Evolutionary conservation across 30 jellyfish, hydroid and myxozoan species (phyloP).

Genomic region (Rhopilema esculentum): DNA sequence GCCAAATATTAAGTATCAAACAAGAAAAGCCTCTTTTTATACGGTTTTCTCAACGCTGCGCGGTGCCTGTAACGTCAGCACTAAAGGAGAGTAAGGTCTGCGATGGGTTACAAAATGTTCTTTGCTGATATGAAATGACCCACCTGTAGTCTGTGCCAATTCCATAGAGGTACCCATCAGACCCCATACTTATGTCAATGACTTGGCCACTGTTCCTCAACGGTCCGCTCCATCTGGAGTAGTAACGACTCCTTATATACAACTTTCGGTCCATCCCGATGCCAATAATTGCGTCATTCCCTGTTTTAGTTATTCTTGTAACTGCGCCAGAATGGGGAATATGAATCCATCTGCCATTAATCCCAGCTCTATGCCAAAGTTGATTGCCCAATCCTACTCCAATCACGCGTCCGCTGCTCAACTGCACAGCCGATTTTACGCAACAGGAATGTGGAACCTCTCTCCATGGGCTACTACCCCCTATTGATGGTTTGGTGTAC

Average conservation of each 20-base stretch:
- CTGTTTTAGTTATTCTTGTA: background rate
- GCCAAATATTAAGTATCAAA: no score
- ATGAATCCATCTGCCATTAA: background rate
- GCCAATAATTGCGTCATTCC: background rate
- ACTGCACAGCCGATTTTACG: background rate
- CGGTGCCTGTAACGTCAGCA: no score
- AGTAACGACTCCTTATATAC: background rate
- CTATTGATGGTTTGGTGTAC: conserved; percentile 1
- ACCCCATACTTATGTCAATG: conserved; percentile 11
- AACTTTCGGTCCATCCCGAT: background rate
- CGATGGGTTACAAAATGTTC: no score
- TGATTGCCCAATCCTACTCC: conserved; percentile 1
- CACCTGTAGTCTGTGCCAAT: conserved; percentile 15
- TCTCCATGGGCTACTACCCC: background rate
- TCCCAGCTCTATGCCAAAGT: background rate
- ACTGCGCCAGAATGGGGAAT: conserved; percentile 19
- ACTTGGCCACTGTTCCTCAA: conserved; percentile 2
- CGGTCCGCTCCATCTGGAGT: conserved; percentile 12
- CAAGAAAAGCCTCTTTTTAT: no score
- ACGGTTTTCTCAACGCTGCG: no score
- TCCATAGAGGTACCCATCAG: conserved; percentile 32
- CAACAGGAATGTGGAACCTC: conserved; percentile 15
- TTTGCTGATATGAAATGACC: no score
- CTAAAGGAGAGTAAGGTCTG: no score
- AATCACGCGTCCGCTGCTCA: conserved; percentile 24